These are phyloP conservation scores for Indicator indicator DNA, from an alignment of 2,113 vertebrate genomes.

Conservation along the genomic window DNA sequence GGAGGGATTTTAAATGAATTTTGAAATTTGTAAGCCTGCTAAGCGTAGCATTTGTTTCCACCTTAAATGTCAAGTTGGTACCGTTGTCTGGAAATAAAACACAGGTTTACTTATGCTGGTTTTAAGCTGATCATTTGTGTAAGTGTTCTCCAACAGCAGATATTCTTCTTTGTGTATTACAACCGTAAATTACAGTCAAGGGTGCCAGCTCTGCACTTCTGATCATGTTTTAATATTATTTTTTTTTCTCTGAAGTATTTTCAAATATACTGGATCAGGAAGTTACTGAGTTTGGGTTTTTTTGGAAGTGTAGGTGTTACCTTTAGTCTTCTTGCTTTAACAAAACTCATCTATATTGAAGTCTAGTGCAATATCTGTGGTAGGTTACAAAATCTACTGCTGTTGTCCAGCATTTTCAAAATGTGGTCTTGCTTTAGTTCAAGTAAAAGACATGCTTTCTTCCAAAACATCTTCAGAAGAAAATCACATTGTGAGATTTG, in stretches of 20 bases:
- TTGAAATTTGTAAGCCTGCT: slow-evolving; percentile 56
- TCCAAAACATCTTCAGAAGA: not conserved
- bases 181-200: not conserved
- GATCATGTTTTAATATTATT: not conserved
- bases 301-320: not conserved
- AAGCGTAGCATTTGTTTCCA: slow-evolving; percentile 28
- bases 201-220: not conserved
- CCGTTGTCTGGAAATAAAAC: slow-evolving; percentile 36
- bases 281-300: not conserved
- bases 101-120: slow-evolving; percentile 23
- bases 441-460: not conserved
- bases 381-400: not conserved
- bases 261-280: accelerated
- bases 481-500: not conserved
- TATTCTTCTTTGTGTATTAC: not conserved
- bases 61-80: slow-evolving; percentile 60
- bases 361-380: not conserved
- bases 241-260: not conserved
- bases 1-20: slow-evolving; percentile 61
- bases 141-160: not conserved
- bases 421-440: not conserved
- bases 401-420: not conserved
- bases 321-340: not conserved
- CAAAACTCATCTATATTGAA: accelerated
- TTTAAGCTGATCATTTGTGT: not conserved